Base-by-base conservation (phyloP, 2,888 invertebrate species). In the Xestia sexstrigata region DNA sequence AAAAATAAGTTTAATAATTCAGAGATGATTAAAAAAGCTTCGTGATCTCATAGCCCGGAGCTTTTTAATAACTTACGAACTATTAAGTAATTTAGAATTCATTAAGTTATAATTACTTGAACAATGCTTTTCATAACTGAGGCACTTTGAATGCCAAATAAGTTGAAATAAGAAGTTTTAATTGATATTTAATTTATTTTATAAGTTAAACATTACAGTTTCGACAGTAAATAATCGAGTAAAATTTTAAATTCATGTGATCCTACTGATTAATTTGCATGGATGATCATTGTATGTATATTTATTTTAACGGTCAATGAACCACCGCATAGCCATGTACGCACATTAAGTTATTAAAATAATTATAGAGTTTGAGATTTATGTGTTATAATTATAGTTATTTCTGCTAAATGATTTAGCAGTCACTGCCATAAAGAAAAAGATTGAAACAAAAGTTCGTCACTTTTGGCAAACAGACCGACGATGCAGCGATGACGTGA, bases 61-160 rank as follows among this genome's bases (percentile, higher is more conserved):
- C 9, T 5, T 39, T 42, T 55, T 20, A 62, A 67, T 76, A 67
- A 67, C 45, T 77, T 45, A 45, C 23, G 35, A 66, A 62, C 26
- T 35, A 39, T 39, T 63, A n/a, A 20, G 20, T 81, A 20, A 49
- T 78, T 47, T 55, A 62, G 17, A 63, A 83, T 79, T 68, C 20
- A 66, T 84, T 47, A 58, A 70, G n/a, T 60, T 69, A 47, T 17
- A 23, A 80, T 65, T 81, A 58, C 80, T 84, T 63, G 13, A 45
- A 68, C 45, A 68, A 23, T 49, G 13, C 26, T 60, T n/a, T 62
- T 26, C 20, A 8, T 49, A 63, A 65, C 35, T 69, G 2, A 47
- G 26, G 5, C 15, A 60, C 15, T 35, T 70, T 62, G 6, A 67
- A 49, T 74, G 42, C 42, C n/a, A 70, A 70, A 68, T 62, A 35